Base-by-base conservation (phyloP, 2,888 invertebrate species). In the Tachina grossa region DNA sequence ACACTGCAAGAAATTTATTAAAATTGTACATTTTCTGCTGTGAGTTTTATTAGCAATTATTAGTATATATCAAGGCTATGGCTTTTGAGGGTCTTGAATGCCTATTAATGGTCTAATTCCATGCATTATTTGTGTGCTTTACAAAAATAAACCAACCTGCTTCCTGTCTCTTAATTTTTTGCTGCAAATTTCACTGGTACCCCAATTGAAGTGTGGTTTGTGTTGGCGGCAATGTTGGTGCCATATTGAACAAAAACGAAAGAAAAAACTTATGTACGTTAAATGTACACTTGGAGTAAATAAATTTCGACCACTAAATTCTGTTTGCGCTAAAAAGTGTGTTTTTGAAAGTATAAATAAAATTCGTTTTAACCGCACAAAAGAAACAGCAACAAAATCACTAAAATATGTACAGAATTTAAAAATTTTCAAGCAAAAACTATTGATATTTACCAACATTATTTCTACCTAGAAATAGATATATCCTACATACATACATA, bases 301-400 rank as follows among this genome's bases (percentile, higher is more conserved):
- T 81, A 81, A 75, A 75, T 81, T 81, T 74, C 43, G 19, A 66
- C 80, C 80, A 74, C 74, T 66, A 49, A 81, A 81, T 68, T 81
- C 45, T 75, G 53, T 81, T 75, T 53, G 68, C 47, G 53, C 51
- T 55, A 65, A 39, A 71, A 53, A 71, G 71, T 55, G 78, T 71
- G 69, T 43, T 66, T 66, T 59, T 79, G 71, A 71, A 79, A 61
- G 47, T 22, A 57, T 43, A 66, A 74, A 81, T 66, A 74, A 75
- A 81, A 75, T 68, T 80, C 59, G 72, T 45, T 68, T 81, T 51
- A 75, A 81, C 81, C 61, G 61, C 75, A 75, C 39, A 68, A 61
- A 75, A 68, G 39, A 74, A 57, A 66, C 31, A 68, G 53, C 59
- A 22, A 1, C 47, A 41, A 41, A 55, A 65, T 49, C 45, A 14